Evolutionary conservation across 2,888 invertebrate genomes (phyloP).

Genomic region (Lasiommata megera): DNA sequence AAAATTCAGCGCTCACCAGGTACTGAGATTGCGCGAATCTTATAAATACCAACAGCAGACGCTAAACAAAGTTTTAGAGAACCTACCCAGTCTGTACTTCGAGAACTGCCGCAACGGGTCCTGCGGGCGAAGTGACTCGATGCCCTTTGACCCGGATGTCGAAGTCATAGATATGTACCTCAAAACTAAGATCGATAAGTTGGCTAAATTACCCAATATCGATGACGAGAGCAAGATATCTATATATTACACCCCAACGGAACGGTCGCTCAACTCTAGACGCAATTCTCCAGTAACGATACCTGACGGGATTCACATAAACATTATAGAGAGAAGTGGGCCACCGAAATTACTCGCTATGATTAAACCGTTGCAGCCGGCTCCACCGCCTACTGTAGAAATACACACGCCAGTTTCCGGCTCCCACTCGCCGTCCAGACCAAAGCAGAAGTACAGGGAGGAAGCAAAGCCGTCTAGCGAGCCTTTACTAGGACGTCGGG

Average conservation of each 20-base stretch:
- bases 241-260: constrained; percentile 92
- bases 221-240: constrained; percentile 87
- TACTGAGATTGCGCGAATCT: constrained; percentile 92
- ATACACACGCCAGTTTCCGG: constrained; percentile 43
- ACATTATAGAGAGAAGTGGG: constrained; percentile 76
- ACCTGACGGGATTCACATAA: constrained; percentile 82
- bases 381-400: constrained; percentile 44
- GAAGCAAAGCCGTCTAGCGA: constrained; percentile 64
- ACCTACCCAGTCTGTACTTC: constrained; percentile 93
- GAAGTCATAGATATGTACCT: constrained; percentile 85
- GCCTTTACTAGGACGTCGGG: constrained; percentile 58
- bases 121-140: constrained; percentile 88
- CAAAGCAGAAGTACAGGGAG: constrained; percentile 35
- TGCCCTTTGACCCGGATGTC: constrained; percentile 85
- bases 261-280: constrained; percentile 81
- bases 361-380: constrained; percentile 53
- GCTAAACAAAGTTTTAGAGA: constrained; percentile 95
- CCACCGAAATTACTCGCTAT: constrained; percentile 60
- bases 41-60: constrained; percentile 98
- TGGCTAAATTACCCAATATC: constrained; percentile 75
- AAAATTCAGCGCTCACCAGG: constrained; percentile 96
- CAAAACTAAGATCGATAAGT: constrained; percentile 84
- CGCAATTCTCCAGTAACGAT: constrained; percentile 65
- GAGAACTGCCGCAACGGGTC: constrained; percentile 95
- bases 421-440: constrained; percentile 32